Conservation (phyloP, 2,113 vertebrate species). For the Petroica traversi region DNA sequence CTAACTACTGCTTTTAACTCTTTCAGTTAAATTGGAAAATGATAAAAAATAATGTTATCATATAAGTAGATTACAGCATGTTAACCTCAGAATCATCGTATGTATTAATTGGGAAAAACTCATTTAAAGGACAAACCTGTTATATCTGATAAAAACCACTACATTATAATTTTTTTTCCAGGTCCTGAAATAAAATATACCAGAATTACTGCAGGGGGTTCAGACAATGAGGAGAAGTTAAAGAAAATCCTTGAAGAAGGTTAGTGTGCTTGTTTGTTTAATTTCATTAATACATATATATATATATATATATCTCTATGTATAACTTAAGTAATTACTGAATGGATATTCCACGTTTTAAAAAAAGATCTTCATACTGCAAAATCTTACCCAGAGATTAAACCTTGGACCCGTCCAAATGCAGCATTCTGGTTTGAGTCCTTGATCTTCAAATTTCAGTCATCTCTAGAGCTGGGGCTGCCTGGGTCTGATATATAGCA, state of each 20-base stretch:
- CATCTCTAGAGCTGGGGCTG: not conserved
- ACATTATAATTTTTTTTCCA: not conserved
- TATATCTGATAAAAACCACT: not conserved
- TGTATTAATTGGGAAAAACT: not conserved
- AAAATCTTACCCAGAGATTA: not conserved
- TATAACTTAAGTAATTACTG: not conserved
- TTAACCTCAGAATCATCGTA: not conserved
- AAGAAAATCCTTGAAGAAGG: constrained; percentile 79
- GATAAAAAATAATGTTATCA: not conserved
- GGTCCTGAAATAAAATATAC: constrained; percentile 80
- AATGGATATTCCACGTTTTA: not conserved
- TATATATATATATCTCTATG: fast-evolving
- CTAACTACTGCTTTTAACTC: not conserved
- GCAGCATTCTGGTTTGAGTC: not conserved
- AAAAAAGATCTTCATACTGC: not conserved
- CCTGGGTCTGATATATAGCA: not conserved
- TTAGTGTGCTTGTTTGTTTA: constrained; percentile 19
- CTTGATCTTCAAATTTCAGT: not conserved
- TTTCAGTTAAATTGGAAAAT: not conserved
- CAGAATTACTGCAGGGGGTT: constrained; percentile 68
- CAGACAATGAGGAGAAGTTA: constrained; percentile 71
- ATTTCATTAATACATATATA: not conserved
- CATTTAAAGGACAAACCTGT: not conserved
- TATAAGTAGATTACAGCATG: not conserved
- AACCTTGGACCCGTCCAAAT: not conserved